Conservation (phyloP, 2,113 vertebrate species). For the Antechinus stuartii region DNA sequence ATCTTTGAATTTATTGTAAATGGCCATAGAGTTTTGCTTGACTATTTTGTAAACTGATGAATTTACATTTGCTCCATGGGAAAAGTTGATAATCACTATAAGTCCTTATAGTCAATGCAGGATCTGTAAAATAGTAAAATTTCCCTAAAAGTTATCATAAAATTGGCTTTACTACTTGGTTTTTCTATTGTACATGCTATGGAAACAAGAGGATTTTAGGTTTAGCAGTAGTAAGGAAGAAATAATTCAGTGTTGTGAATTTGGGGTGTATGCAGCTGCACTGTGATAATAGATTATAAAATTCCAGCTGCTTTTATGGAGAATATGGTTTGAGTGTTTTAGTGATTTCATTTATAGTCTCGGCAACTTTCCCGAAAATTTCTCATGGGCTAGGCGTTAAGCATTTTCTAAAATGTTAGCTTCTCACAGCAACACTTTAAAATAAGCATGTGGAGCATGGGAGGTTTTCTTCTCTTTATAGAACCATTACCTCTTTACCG, state of each 20-base stretch:
- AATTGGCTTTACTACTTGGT: not conserved
- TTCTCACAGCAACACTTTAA: not conserved
- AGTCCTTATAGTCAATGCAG: not conserved
- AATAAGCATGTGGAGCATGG: not conserved
- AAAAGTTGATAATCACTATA: not conserved
- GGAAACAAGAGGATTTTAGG: not conserved
- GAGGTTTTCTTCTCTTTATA: constrained; percentile 64
- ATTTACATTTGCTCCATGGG: not conserved
- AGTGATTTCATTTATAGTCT: not conserved
- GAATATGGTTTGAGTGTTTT: not conserved
- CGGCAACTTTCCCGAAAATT: not conserved
- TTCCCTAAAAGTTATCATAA: not conserved
- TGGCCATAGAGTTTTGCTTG: not conserved
- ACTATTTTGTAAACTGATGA: not conserved
- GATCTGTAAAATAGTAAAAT: not conserved
- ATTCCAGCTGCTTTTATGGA: not conserved
- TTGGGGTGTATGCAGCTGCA: not conserved
- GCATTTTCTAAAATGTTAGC: not conserved
- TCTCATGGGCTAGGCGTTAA: not conserved
- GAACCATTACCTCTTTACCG: constrained; percentile 22
- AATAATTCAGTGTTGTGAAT: not conserved
- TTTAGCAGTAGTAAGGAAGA: not conserved
- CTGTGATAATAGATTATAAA: not conserved
- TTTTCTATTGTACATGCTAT: not conserved
- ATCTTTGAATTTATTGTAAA: not conserved